Base-by-base conservation (phyloP, 2,797 vertebrate genomes). In the Liparis tanakae region DNA sequence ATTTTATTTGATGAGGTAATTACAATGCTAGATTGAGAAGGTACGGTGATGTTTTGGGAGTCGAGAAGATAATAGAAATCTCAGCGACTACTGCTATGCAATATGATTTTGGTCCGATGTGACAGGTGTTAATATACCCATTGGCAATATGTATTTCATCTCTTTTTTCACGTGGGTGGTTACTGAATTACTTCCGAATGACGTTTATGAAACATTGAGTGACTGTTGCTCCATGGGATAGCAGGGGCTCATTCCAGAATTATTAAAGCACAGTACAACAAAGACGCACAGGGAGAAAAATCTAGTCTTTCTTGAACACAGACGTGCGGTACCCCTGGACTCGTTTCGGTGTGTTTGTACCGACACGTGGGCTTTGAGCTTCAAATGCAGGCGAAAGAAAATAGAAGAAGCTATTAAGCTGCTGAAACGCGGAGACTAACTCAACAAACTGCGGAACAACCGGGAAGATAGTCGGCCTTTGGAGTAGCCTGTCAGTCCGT, bases 1-100 rank as follows among this genome's bases (percentile, higher is more conserved):
- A 67, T 72, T 87, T 88, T 85, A 81, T 87, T 90, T 87, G 85
- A 91, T 90, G 87, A 87, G 78, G 88, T 90, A 92, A 92, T 94
- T 91, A 93, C 86, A 74, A 60, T 22, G 67, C 70, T 81, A 82
- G 76, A 90, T 89, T 81, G 74, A 81, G 79, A 73, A 84, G 82
- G 54, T 76, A 75, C 82, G 85, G 83, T 80, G 80, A 88, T 84
- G 82, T 87, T 90, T 89, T 82, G 76, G 83, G 67, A 89, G 63
- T 77, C 8, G 54, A 70, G 80, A 68, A 90, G 87, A 87, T 86
- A 89, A 88, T 81, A 83, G 85, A 91, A 91, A 89, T 86, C 79
- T 13, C 37, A 60, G 43, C 80, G 81, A 87, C 80, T 70, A 79
- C 70, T 10, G 59, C 71, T 80, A 61, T 62, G 82, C 77, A 81